These are phyloP conservation scores for Pelobates cultripes DNA, from an alignment of 2,797 vertebrate genomes.

Conservation along the genomic window DNA sequence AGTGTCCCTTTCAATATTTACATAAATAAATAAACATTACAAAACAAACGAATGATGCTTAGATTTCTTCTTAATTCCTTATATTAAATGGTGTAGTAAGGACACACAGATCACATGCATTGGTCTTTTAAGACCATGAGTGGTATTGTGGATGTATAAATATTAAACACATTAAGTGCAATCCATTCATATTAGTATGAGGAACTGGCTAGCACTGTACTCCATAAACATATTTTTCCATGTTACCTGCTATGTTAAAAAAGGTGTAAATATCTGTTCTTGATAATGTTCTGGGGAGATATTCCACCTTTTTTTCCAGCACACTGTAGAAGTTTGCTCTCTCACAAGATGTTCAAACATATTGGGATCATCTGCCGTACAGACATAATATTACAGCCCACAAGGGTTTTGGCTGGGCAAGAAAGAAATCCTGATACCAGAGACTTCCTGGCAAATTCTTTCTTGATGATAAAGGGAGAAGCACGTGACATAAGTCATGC, in stretches of 20 bases:
- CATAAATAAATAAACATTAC: too few relatives aligned
- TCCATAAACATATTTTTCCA: too few relatives aligned
- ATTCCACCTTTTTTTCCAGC: neutral
- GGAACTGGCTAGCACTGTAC: too few relatives aligned
- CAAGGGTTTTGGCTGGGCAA: conserved; percentile 30
- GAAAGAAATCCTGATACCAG: conserved; percentile 15
- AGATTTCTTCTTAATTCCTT: too few relatives aligned
- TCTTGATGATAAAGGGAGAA: conserved; percentile 9
- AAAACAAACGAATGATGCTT: too few relatives aligned
- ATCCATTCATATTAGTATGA: too few relatives aligned
- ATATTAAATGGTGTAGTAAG: too few relatives aligned
- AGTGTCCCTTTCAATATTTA: too few relatives aligned
- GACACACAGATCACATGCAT: too few relatives aligned
- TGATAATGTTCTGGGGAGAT: neutral
- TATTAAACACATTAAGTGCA: too few relatives aligned
- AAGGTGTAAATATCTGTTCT: neutral
- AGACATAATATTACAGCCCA: conserved; percentile 19
- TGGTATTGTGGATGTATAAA: too few relatives aligned
- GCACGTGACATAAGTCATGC: neutral
- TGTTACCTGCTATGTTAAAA: neutral
- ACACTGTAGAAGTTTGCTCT: neutral
- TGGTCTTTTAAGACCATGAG: too few relatives aligned
- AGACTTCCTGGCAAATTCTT: conserved; percentile 34
- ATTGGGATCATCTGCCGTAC: conserved; percentile 27
- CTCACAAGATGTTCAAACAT: conserved; percentile 21